phyloP scores from a whole-genome alignment of 2,888 invertebrate species.

The Eugnorisma glareosa region DNA sequence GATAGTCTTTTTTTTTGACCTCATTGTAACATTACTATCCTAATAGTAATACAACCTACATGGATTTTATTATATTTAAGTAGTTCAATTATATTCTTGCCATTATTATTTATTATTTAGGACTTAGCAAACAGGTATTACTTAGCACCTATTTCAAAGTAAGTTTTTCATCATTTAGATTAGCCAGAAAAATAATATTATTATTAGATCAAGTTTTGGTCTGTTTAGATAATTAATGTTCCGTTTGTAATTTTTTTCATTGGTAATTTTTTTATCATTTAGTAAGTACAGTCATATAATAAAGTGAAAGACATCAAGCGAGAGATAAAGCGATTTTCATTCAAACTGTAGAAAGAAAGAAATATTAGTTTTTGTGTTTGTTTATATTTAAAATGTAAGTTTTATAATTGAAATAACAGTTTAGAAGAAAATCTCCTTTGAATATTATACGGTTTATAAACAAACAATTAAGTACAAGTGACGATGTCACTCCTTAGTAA shows the following conservation, averaged over 20 bases:
- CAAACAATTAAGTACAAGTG: slow-evolving; percentile 17
- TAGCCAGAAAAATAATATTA: slow-evolving; percentile 25
- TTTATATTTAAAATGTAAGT: not conserved
- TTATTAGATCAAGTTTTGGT: slow-evolving; percentile 24
- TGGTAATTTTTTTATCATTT: slow-evolving; percentile 7
- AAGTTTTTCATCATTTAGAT: slow-evolving; percentile 23
- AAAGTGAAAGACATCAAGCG: not conserved
- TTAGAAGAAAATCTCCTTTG: slow-evolving; percentile 23
- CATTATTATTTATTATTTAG: slow-evolving; percentile 31
- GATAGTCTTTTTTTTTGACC: slow-evolving; percentile 31
- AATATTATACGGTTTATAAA: slow-evolving; percentile 3
- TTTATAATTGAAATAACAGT: not conserved
- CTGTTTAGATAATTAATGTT: slow-evolving; percentile 35
- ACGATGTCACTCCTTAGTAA: slow-evolving; percentile 17
- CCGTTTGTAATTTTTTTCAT: slow-evolving; percentile 28
- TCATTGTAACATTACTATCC: slow-evolving; percentile 30
- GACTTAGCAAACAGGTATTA: slow-evolving; percentile 57
- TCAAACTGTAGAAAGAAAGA: not conserved
- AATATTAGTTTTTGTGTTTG: not conserved
- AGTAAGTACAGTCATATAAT: slow-evolving; percentile 15
- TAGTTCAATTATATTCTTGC: slow-evolving; percentile 54
- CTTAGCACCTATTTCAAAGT: slow-evolving; percentile 25
- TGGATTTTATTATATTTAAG: slow-evolving; percentile 50
- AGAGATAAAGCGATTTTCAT: slow-evolving; percentile 24
- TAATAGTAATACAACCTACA: slow-evolving; percentile 16